Evolutionary conservation across 1,140 invertebrate genomes (phyloP).

Genomic region (Battus philenor): DNA sequence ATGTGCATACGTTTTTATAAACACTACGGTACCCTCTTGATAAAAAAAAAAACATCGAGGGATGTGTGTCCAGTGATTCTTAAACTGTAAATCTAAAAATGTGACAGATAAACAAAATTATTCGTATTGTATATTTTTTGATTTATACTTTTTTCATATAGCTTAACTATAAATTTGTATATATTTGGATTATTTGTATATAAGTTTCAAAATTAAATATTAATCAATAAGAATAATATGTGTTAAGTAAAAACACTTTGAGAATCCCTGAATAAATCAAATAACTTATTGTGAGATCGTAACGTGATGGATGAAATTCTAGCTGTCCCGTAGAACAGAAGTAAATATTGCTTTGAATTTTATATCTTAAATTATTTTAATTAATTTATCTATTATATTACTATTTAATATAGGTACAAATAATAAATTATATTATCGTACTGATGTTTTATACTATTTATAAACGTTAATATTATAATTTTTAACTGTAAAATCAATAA

Average conservation of each 20-base stretch:
- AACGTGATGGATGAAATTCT: conserved; percentile 28
- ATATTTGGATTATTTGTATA: too few relatives aligned
- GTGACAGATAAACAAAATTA: background rate
- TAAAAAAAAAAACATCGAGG: conserved; percentile 52
- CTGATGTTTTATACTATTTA: too few relatives aligned
- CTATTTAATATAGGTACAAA: too few relatives aligned
- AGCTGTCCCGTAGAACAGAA: conserved; percentile 34
- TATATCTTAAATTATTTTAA: too few relatives aligned
- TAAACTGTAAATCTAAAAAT: conserved; percentile 24
- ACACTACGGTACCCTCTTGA: conserved; percentile 42
- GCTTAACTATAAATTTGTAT: too few relatives aligned
- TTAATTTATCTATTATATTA: too few relatives aligned
- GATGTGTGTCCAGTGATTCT: conserved; percentile 25
- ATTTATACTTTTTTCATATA: too few relatives aligned
- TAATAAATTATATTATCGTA: too few relatives aligned
- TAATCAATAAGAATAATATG: background rate
- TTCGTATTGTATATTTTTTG: background rate
- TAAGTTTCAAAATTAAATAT: background rate
- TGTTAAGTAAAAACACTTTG: conserved; percentile 29
- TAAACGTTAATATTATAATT: too few relatives aligned
- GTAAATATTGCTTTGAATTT: conserved; percentile 28
- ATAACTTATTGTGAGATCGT: conserved; percentile 33
- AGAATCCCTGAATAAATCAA: conserved; percentile 31
- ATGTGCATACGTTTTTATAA: conserved; percentile 73
- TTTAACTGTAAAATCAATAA: too few relatives aligned